Base-by-base conservation (phyloP, 2,113 vertebrate genomes). In the Oophaga pumilio region DNA sequence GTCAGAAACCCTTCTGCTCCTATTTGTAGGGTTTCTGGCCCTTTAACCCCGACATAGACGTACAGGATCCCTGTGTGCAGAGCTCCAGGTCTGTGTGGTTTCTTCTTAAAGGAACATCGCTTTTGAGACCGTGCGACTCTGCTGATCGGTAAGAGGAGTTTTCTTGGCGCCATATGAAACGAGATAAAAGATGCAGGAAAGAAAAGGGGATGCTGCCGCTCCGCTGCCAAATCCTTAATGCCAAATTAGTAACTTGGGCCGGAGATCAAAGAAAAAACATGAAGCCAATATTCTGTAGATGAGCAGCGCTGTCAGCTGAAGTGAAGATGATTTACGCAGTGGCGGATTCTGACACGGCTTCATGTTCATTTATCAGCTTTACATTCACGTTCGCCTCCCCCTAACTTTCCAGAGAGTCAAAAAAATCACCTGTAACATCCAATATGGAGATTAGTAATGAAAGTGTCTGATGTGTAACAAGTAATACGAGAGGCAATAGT, bases 281-380 rank as follows among this genome's bases (percentile, higher is more conserved):
- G 26, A 80, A 80, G 77, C 56, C 77, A 80, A 80, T 80, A 80
- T 59, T 33, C 33, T 80, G 77, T 80, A 80, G 59, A 80, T 80
- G 56, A 5, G 76, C 52, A 8, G 52, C 52, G 13, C n/a, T 57
- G 53, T 59, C 52, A 26, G 52, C n/a, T 57, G 76, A 57, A 57
- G 12, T 53, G 53, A 6, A 57, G 52, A 28, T 57, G 76, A 78
- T 57, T 57, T 8, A 53, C 57, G 76, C 18, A 10, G n/a, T 57
- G 49, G 2, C 52, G 4, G n/a, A 53, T 57, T n/a, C 52, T 28
- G 53, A 17, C 50, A 22, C 17, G 10, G 3, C 20, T 66, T n/a
- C 10, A 66, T 66, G 62, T 14, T 43, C 69, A 15, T 33, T 1
- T 33, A 28, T 17, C 26, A 28, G 26, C 6, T 71, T 33, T 17